These are phyloP conservation scores for Scelioninae gen. 1 DNA, from an alignment of 2,888 invertebrate genomes.

Conservation along the genomic window DNA sequence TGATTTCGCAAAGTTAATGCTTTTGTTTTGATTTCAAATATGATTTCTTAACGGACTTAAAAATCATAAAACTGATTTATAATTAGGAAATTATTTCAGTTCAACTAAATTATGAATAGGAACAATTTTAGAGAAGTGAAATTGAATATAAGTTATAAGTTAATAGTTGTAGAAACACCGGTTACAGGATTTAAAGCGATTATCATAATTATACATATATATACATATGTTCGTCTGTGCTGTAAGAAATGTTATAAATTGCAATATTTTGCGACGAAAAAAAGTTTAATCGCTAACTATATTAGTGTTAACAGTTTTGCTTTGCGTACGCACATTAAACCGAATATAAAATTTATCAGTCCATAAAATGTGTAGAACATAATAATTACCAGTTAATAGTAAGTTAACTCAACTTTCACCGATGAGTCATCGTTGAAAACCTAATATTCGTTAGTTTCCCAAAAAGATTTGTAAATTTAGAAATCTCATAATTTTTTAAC, in stretches of 20 bases:
- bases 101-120: slow-evolving; percentile 27
- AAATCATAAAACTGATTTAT: too few relatives aligned
- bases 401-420: slow-evolving; percentile 39
- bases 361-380: slow-evolving; percentile 52
- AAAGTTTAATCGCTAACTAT: slow-evolving; percentile 43
- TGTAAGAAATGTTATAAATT: slow-evolving; percentile 40
- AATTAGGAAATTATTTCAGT: background rate
- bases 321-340: slow-evolving; percentile 1
- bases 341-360: slow-evolving; percentile 47
- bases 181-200: slow-evolving; percentile 36
- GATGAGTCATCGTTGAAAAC: slow-evolving; percentile 20
- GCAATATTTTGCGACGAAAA: slow-evolving; percentile 1
- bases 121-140: slow-evolving; percentile 50
- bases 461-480: slow-evolving; percentile 8
- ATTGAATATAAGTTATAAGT: slow-evolving; percentile 51
- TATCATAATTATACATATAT: slow-evolving; percentile 44
- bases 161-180: slow-evolving; percentile 5
- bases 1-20: too few relatives aligned
- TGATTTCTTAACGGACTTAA: too few relatives aligned
- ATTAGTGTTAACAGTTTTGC: slow-evolving; percentile 33
- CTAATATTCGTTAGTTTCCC: background rate
- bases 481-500: background rate
- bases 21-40: too few relatives aligned
- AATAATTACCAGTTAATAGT: slow-evolving; percentile 56
- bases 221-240: background rate